Conservation (phyloP, 2,113 vertebrate genomes). For the Hemiscyllium ocellatum region DNA sequence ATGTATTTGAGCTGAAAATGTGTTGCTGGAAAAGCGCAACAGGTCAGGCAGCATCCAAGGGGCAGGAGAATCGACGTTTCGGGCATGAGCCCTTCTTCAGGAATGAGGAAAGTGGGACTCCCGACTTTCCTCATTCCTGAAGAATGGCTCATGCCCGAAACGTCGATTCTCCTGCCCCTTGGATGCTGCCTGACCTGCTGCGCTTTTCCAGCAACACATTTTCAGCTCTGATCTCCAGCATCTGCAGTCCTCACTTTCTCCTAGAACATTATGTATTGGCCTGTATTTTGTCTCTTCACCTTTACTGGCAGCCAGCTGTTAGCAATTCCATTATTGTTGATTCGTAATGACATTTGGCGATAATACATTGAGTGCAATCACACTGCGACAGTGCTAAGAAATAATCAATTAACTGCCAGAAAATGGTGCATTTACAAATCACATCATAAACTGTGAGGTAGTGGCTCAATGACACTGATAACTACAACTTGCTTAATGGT, state of each 20-base stretch:
- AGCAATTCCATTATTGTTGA: background rate
- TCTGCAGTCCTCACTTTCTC: too few relatives aligned
- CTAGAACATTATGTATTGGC: background rate
- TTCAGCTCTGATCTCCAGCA: too few relatives aligned
- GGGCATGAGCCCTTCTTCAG: too few relatives aligned
- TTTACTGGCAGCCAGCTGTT: background rate
- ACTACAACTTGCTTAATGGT: background rate
- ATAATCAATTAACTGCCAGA: background rate
- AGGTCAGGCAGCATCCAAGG: too few relatives aligned
- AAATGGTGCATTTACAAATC: background rate
- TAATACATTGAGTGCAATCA: background rate
- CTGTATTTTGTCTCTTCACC: background rate
- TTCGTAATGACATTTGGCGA: background rate
- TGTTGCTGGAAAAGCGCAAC: too few relatives aligned
- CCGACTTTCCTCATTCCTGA: too few relatives aligned
- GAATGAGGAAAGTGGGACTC: too few relatives aligned
- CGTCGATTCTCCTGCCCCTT: too few relatives aligned
- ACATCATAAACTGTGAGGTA: background rate
- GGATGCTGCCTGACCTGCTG: too few relatives aligned
- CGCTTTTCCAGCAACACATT: too few relatives aligned
- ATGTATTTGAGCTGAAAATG: background rate
- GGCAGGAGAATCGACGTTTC: too few relatives aligned
- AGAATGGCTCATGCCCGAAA: too few relatives aligned
- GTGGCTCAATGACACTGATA: background rate
- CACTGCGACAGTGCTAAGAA: background rate